These are phyloP conservation scores for Digitonthophagus gazella DNA, from an alignment of 2,888 invertebrate genomes.

Conservation along the genomic window DNA sequence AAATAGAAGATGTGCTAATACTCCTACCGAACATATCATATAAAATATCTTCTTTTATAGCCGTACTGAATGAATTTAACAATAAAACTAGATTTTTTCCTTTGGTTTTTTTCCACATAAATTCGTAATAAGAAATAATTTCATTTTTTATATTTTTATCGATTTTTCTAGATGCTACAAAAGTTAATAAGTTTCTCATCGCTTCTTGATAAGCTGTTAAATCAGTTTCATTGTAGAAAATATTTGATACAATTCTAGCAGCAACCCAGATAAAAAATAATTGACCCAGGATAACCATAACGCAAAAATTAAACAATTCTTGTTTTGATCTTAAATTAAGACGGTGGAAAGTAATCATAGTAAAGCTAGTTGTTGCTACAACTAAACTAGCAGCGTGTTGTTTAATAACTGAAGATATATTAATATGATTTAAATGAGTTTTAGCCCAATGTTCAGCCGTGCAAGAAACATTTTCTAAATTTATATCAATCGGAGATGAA, in stretches of 20 bases:
- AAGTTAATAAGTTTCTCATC: conserved; percentile 34
- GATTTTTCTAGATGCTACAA: conserved; percentile 33
- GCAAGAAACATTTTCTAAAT: not conserved
- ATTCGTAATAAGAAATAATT: conserved; percentile 36
- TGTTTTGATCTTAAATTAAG: conserved; percentile 5
- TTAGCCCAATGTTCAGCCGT: conserved; percentile 18
- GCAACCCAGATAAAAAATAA: conserved; percentile 23
- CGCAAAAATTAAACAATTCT: conserved; percentile 9
- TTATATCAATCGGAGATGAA: conserved; percentile 1
- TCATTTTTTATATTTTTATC: conserved; percentile 32
- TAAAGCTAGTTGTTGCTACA: conserved; percentile 9
- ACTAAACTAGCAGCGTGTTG: conserved; percentile 17
- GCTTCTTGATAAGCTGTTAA: conserved; percentile 33
- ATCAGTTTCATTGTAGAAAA: conserved; percentile 28
- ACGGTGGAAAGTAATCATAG: conserved; percentile 19
- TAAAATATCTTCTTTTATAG: conserved; percentile 33
- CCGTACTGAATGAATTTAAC: conserved; percentile 28
- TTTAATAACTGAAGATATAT: not conserved
- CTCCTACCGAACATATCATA: conserved; percentile 30
- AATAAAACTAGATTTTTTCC: conserved; percentile 27
- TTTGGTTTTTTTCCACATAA: conserved; percentile 33
- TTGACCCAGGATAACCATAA: conserved; percentile 17
- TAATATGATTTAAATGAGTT: not conserved
- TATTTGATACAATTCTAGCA: conserved; percentile 24
- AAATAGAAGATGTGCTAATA: conserved; percentile 27